phyloP scores from a whole-genome alignment of 2,113 vertebrate genomes.

The Agelaius tricolor region DNA sequence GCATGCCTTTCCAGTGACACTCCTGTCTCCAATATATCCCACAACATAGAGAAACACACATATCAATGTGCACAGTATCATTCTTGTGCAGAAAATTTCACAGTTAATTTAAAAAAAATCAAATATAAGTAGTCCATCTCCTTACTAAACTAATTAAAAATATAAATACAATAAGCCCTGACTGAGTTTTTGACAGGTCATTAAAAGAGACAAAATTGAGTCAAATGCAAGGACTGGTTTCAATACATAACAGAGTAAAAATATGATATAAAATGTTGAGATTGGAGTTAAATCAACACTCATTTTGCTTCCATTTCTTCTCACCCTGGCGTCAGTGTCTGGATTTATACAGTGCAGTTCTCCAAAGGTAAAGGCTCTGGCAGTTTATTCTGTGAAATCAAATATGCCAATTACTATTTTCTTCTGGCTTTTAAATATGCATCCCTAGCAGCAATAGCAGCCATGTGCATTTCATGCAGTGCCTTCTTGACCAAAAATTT shows the following conservation, averaged over 20 bases:
- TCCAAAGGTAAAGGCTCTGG: slow-evolving; percentile 26
- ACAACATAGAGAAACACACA: background rate
- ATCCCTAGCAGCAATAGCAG: background rate
- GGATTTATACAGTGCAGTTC: slow-evolving; percentile 41
- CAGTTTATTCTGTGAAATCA: slow-evolving; percentile 41
- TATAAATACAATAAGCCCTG: slow-evolving; percentile 77
- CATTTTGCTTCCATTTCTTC: slow-evolving; percentile 31
- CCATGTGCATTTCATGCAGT: background rate
- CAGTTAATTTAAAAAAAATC: slow-evolving; percentile 68
- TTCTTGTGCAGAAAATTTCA: slow-evolving; percentile 53
- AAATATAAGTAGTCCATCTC: slow-evolving; percentile 62
- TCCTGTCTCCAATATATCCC: background rate
- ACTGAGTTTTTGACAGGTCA: slow-evolving; percentile 74
- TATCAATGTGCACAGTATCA: background rate
- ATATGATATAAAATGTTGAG: slow-evolving; percentile 66
- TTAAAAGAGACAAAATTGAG: slow-evolving; percentile 71
- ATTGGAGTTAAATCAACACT: slow-evolving; percentile 68
- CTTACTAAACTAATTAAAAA: slow-evolving; percentile 77
- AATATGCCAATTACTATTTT: slow-evolving; percentile 29
- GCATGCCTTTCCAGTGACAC: background rate
- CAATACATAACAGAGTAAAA: slow-evolving; percentile 61
- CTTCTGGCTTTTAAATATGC: background rate
- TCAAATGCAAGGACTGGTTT: slow-evolving; percentile 69
- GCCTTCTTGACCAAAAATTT: background rate
- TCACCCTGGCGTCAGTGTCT: slow-evolving; percentile 43